Conservation (phyloP, 1,140 invertebrate species). For the Drosophila melanica region DNA sequence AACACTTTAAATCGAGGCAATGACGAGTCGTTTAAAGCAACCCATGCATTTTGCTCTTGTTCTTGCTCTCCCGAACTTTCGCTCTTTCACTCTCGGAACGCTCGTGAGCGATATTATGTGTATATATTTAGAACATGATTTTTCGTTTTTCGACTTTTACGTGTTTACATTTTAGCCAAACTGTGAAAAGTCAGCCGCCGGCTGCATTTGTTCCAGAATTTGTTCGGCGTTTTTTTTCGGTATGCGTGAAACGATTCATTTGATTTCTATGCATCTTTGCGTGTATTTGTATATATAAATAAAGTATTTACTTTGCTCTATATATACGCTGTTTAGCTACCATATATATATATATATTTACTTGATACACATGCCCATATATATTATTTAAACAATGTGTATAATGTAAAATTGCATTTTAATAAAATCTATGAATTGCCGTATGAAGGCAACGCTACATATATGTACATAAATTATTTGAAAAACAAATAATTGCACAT, state of each 20-base stretch:
- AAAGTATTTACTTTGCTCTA: background rate
- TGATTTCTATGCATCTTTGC: slow-evolving; percentile 30
- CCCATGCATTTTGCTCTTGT: slow-evolving; percentile 49
- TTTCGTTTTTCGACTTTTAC: slow-evolving; percentile 69
- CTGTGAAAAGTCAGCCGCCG: slow-evolving; percentile 66
- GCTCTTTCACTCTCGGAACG: slow-evolving; percentile 19
- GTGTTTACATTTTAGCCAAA: slow-evolving; percentile 70
- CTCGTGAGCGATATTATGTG: slow-evolving; percentile 55
- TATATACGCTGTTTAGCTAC: slow-evolving; percentile 6
- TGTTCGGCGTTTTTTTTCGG: slow-evolving; percentile 41
- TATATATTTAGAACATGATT: slow-evolving; percentile 79
- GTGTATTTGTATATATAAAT: slow-evolving; percentile 21
- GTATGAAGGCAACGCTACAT: slow-evolving; percentile 2
- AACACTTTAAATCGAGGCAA: slow-evolving; percentile 58
- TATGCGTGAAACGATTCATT: slow-evolving; percentile 32
- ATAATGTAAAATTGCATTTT: slow-evolving; percentile 22
- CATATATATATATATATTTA: slow-evolving; percentile 9
- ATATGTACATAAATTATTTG: slow-evolving; percentile 21
- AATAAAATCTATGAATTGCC: slow-evolving; percentile 14
- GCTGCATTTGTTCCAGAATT: slow-evolving; percentile 78
- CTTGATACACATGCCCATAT: background rate
- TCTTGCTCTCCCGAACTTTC: slow-evolving; percentile 8
- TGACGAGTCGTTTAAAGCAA: slow-evolving; percentile 29
- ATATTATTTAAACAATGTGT: slow-evolving; percentile 7
- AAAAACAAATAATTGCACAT: slow-evolving; percentile 22